phyloP scores from a whole-genome alignment of 2,797 vertebrate genomes.

The Bufotes viridis region DNA sequence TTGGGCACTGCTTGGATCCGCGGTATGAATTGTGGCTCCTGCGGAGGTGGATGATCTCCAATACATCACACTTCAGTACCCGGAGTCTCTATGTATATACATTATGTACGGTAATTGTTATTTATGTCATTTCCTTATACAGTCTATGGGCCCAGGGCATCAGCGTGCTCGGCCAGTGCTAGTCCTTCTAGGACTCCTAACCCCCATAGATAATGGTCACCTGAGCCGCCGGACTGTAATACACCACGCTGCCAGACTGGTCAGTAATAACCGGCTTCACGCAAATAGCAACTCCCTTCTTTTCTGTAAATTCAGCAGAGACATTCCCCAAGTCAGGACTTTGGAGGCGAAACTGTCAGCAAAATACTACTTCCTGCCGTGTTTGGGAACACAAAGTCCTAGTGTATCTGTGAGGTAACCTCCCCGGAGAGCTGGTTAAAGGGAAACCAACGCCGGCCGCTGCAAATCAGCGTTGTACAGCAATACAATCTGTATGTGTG shows the following conservation, averaged over 20 bases:
- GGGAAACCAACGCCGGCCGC: background rate
- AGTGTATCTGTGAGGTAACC: slow-evolving; percentile 3
- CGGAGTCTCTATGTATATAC: too few species aligned
- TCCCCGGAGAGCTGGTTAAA: slow-evolving; percentile 4
- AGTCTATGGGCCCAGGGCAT: too few species aligned
- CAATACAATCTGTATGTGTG: background rate
- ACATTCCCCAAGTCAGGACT: slow-evolving; percentile 12
- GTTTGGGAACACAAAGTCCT: slow-evolving; percentile 32
- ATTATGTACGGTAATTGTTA: too few species aligned
- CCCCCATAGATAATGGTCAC: too few species aligned
- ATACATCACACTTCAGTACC: too few species aligned
- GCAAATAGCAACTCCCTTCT: background rate
- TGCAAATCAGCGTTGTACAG: background rate
- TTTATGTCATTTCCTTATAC: too few species aligned
- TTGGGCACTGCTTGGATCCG: too few species aligned
- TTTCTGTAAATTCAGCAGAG: slow-evolving; percentile 21
- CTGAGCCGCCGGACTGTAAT: too few species aligned
- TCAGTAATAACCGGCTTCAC: background rate
- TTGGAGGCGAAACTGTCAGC: slow-evolving; percentile 31
- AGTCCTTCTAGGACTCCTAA: too few species aligned
- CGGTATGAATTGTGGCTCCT: too few species aligned
- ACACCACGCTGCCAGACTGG: background rate
- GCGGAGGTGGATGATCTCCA: too few species aligned
- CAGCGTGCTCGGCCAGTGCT: too few species aligned
- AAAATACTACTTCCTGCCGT: slow-evolving; percentile 30